Conservation (phyloP, 2,888 invertebrate species). For the Drosophila phalerata region DNA sequence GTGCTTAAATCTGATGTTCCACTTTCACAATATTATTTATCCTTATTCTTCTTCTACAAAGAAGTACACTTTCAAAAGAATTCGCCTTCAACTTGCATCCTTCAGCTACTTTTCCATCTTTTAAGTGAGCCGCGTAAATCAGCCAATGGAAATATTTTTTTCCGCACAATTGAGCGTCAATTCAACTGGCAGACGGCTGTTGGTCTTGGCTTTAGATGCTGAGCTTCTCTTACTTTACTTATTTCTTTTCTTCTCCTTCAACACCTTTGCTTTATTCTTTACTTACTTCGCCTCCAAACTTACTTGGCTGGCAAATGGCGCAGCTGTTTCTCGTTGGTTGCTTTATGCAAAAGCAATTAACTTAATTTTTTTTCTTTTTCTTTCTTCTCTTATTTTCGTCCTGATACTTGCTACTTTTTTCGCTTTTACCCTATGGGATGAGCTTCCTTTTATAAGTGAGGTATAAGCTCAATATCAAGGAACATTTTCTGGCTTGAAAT, state of each 20-base stretch:
- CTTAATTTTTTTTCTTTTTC: slow-evolving; percentile 46
- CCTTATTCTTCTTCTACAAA: neutral
- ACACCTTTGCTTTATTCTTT: slow-evolving; percentile 12
- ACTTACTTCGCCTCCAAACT: neutral
- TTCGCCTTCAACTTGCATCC: neutral
- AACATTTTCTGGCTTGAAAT: slow-evolving; percentile 46
- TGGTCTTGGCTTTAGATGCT: slow-evolving; percentile 28
- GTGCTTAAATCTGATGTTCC: slow-evolving; percentile 5
- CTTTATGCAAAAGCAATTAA: slow-evolving; percentile 74
- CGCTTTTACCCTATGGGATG: slow-evolving; percentile 22
- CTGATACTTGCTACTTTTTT: slow-evolving; percentile 16
- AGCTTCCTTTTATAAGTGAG: slow-evolving; percentile 32
- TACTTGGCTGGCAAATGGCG: slow-evolving; percentile 32
- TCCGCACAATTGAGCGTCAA: slow-evolving; percentile 71
- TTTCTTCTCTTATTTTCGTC: neutral
- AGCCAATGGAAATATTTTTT: slow-evolving; percentile 70
- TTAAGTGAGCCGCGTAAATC: slow-evolving; percentile 43
- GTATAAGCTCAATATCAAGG: slow-evolving; percentile 45
- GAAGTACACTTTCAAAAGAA: neutral
- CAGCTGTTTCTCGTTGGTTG: slow-evolving; percentile 51
- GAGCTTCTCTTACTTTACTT: slow-evolving; percentile 10
- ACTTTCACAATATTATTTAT: neutral
- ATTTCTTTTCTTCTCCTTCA: slow-evolving; percentile 9
- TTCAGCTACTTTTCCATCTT: slow-evolving; percentile 21
- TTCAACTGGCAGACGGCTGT: slow-evolving; percentile 52